Evolutionary conservation across 1,140 invertebrate genomes (phyloP), one percentile per base, ranked within the genome.

Genomic region (Paramacrobiotus metropolitanus): DNA sequence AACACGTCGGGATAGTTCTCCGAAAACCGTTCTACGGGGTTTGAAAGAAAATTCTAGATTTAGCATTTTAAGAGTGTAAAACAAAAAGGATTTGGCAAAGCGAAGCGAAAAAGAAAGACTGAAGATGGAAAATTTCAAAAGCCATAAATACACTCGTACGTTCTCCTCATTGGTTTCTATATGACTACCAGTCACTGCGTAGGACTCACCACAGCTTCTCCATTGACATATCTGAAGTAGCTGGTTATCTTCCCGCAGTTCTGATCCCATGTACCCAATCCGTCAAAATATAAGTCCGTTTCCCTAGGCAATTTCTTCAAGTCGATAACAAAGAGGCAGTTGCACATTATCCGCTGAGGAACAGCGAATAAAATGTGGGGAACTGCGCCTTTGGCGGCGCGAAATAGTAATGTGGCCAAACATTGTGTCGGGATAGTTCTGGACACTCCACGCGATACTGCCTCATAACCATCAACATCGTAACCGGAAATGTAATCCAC

Each of bases 181-280:
- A n/a, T n/a, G n/a, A n/a, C n/a, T n/a, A n/a, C n/a, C n/a, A n/a
- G n/a, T n/a, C n/a, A n/a, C n/a, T n/a, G n/a, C n/a, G n/a, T n/a
- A n/a, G n/a, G n/a, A n/a, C 34, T 40, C 34, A 40, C 34, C 48
- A 20, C 28, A 24, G 48, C 48, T 55, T 55, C 48, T 55, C 48
- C 48, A 4, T 24, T 24, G 15, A 55, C 15, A 24, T 20, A 55
- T 15, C 48, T 15, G 24, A 55, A 55, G 15, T 15, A 55, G 24
- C 28, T 55, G 15, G 24, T 28, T 4, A 55, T 28, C 24, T 55
- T 55, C 15, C 48, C 48, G 24, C 48, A 55, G 48, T 55, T 55
- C 48, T 55, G 48, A 24, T 55, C 48, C 48, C 48, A 55, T 24
- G 28, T 55, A 20, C 48, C 48, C 48, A 55, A 24, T 15, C 48